phyloP scores from a whole-genome alignment of 2,797 vertebrate genomes.

The Neomorphus geoffroyi region DNA sequence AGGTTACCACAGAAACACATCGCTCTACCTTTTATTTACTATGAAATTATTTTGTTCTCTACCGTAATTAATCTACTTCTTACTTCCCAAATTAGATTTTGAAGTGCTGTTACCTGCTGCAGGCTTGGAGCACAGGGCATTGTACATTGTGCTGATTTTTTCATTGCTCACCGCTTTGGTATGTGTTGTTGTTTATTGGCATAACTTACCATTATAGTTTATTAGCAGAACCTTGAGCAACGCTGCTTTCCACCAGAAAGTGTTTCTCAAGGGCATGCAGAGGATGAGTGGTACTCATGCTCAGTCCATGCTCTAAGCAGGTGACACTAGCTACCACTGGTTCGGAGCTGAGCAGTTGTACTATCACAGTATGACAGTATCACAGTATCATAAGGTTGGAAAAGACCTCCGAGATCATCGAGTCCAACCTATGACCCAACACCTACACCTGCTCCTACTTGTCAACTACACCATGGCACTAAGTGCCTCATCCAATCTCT shows the following conservation, averaged over 20 bases:
- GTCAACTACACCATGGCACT: too few relatives aligned
- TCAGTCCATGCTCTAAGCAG: fast-evolving
- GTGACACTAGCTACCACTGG: background rate
- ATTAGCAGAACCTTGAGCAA: background rate
- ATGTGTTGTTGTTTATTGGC: background rate
- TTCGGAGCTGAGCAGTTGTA: fast-evolving
- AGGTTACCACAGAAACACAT: background rate
- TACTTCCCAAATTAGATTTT: too few relatives aligned
- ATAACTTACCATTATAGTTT: background rate
- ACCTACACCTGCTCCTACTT: too few relatives aligned
- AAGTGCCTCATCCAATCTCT: too few relatives aligned
- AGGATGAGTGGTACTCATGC: fast-evolving
- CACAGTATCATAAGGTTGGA: too few relatives aligned
- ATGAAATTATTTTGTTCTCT: background rate
- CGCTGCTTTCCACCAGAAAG: background rate
- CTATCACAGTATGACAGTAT: too few relatives aligned
- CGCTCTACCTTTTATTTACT: background rate
- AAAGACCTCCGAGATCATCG: too few relatives aligned
- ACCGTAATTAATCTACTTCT: background rate
- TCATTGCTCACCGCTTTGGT: background rate
- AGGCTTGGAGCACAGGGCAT: background rate
- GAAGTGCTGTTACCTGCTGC: background rate
- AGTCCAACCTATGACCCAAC: too few relatives aligned
- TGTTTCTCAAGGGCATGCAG: background rate
- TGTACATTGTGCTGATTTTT: background rate